These are phyloP conservation scores for Antidorcas marsupialis DNA, from an alignment of 2,113 vertebrate genomes.

Conservation along the genomic window DNA sequence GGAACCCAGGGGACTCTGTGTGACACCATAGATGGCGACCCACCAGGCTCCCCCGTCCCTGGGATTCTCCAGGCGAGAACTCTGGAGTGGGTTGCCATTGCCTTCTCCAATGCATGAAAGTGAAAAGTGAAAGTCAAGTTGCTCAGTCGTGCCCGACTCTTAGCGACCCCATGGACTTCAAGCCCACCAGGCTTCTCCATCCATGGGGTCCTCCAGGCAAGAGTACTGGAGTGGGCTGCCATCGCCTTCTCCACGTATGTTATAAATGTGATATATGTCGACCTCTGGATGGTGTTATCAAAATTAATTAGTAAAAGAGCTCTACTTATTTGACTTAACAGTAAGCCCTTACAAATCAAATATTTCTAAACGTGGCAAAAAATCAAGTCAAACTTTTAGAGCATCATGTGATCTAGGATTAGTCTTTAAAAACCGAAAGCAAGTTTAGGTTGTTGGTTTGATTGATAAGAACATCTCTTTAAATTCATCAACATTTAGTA, in stretches of 20 bases:
- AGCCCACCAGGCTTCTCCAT: no score
- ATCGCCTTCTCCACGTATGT: no score
- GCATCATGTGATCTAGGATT: neutral
- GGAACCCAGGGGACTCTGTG: neutral
- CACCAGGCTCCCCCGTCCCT: no score
- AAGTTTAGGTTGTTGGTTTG: neutral
- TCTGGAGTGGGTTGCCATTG: no score
- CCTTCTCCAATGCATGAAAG: no score
- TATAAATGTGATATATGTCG: neutral
- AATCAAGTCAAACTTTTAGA: neutral
- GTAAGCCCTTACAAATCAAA: neutral
- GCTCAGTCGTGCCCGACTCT: rapidly evolving
- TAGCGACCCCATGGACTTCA: no score
- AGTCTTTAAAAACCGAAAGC: neutral
- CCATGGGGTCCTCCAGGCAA: no score
- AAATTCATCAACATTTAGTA: no score
- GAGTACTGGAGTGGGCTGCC: no score
- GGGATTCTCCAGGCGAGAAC: no score
- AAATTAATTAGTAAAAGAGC: neutral
- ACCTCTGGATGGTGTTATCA: neutral
- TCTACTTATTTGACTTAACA: neutral
- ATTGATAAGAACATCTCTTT: neutral
- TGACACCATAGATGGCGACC: rapidly evolving
- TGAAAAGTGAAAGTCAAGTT: no score
- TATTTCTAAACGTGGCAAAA: neutral